These are phyloP conservation scores for Coleophora flavipennella DNA, from an alignment of 2,888 invertebrate genomes.

Conservation along the genomic window DNA sequence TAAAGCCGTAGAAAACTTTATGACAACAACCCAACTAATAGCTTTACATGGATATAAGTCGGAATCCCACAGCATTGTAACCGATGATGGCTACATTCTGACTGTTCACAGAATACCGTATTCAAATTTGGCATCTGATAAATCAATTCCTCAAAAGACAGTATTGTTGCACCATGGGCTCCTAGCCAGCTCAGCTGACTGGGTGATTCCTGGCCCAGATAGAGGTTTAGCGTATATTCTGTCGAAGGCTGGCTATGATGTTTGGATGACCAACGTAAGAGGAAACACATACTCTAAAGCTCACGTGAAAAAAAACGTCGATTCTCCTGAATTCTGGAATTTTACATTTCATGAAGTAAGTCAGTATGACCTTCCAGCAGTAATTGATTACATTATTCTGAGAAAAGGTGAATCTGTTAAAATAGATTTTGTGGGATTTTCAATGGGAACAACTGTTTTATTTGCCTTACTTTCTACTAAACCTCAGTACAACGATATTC, in stretches of 20 bases:
- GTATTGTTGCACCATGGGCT: slow-evolving; percentile 88
- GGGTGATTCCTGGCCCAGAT: slow-evolving; percentile 78
- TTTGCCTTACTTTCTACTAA: slow-evolving; percentile 79
- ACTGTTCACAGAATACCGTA: slow-evolving; percentile 86
- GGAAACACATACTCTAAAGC: slow-evolving; percentile 83
- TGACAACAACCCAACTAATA: slow-evolving; percentile 57
- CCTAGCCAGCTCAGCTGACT: slow-evolving; percentile 83
- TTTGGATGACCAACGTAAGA: slow-evolving; percentile 88
- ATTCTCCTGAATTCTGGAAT: slow-evolving; percentile 78
- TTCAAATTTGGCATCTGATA: slow-evolving; percentile 37
- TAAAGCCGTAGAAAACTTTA: slow-evolving; percentile 20
- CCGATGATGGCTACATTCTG: slow-evolving; percentile 87
- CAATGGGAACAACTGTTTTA: slow-evolving; percentile 88
- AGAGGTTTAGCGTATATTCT: slow-evolving; percentile 77
- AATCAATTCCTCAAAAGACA: slow-evolving; percentile 46
- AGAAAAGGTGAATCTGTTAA: slow-evolving; percentile 47
- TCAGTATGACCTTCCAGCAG: slow-evolving; percentile 89
- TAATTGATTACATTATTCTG: slow-evolving; percentile 77
- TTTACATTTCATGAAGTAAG: slow-evolving; percentile 93
- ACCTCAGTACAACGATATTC: slow-evolving; percentile 77
- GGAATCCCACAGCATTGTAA: slow-evolving; percentile 80
- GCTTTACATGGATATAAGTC: slow-evolving; percentile 76
- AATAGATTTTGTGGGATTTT: slow-evolving; percentile 87
- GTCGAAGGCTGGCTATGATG: slow-evolving; percentile 79
- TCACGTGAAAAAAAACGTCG: slow-evolving; percentile 69